phyloP scores from a whole-genome alignment of 1,140 invertebrate genomes.

The Sminthurides bifidus region DNA sequence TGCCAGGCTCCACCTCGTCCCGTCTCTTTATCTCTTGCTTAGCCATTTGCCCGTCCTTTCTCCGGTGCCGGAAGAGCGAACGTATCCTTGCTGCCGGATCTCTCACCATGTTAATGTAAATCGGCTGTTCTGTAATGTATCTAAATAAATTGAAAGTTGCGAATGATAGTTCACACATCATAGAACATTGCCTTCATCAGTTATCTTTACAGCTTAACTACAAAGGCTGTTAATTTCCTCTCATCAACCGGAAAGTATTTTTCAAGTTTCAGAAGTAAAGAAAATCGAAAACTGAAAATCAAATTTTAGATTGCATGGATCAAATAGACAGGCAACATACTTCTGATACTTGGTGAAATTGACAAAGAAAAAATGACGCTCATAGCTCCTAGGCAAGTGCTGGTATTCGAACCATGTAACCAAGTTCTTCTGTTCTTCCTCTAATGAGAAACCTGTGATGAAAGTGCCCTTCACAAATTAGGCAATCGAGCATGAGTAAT shows the following conservation, averaged over 20 bases:
- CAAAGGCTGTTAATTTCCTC: too few species aligned
- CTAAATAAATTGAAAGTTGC: background rate
- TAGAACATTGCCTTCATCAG: too few species aligned
- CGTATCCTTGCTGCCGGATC: slow-evolving; percentile 44
- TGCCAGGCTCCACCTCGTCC: slow-evolving; percentile 24
- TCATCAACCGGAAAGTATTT: too few species aligned
- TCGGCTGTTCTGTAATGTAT: slow-evolving; percentile 37
- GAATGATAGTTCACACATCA: background rate
- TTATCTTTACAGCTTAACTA: too few species aligned
- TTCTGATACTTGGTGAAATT: slow-evolving; percentile 45
- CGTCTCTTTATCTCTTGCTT: slow-evolving; percentile 18
- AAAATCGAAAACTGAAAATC: background rate
- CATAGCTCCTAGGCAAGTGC: slow-evolving; percentile 36
- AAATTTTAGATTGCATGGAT: background rate
- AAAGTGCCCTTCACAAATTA: background rate
- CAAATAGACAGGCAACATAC: slow-evolving; percentile 10
- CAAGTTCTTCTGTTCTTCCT: slow-evolving; percentile 34
- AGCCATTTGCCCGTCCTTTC: slow-evolving; percentile 23
- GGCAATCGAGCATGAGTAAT: slow-evolving; percentile 3
- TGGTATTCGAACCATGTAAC: slow-evolving; percentile 36
- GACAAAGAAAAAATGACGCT: slow-evolving; percentile 50
- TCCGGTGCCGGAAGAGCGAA: slow-evolving; percentile 35
- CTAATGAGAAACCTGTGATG: slow-evolving; percentile 31
- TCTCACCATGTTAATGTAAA: slow-evolving; percentile 52
- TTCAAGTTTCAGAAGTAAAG: background rate